A percentile compares a stretch with the other conserved stretches of the same genome.
Conservation (phyloP, 2,113 vertebrate species). For the Ornithorhynchus anatinus region DNA sequence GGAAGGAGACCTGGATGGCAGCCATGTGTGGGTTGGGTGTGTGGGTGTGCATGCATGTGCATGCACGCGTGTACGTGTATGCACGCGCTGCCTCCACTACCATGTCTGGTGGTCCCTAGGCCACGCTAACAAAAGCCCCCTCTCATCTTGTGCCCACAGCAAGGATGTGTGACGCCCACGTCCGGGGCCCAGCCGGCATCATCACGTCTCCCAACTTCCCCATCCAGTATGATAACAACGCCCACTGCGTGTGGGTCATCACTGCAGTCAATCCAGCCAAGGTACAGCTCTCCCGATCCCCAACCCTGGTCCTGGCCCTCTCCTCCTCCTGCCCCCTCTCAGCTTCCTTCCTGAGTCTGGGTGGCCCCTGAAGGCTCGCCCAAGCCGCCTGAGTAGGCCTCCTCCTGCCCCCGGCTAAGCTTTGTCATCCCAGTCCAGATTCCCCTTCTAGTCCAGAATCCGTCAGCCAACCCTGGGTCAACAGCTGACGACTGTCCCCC, state of each 20-base stretch:
- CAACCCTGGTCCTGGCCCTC: neutral
- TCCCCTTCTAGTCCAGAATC: too few species aligned
- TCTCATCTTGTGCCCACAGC: conserved; percentile 72
- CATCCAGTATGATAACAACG: conserved; percentile 97
- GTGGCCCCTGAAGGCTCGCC: neutral
- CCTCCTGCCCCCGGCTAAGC: neutral
- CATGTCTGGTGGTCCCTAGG: neutral
- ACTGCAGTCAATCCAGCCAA: conserved; percentile 87
- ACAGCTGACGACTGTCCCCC: too few species aligned
- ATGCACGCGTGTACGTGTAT: too few species aligned
- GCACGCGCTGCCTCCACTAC: too few species aligned
- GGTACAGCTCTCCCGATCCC: conserved; percentile 69
- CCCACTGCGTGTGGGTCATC: conserved; percentile 98
- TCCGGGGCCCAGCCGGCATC: conserved; percentile 88
- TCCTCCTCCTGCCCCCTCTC: neutral
- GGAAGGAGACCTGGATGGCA: neutral
- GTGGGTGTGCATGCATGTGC: neutral
- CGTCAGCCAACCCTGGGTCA: too few species aligned
- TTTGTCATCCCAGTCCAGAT: too few species aligned
- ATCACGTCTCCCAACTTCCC: conserved; percentile 97
- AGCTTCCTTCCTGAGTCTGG: neutral
- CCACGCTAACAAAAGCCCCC: neutral
- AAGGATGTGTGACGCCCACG: conserved; percentile 90
- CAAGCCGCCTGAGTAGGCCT: too few species aligned
- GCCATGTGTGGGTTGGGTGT: neutral